A percentile compares a stretch with the other conserved stretches of the same genome.
Conservation (phyloP, 35 echinoderm and acorn worm genomes). For the Ptychodera flava region DNA sequence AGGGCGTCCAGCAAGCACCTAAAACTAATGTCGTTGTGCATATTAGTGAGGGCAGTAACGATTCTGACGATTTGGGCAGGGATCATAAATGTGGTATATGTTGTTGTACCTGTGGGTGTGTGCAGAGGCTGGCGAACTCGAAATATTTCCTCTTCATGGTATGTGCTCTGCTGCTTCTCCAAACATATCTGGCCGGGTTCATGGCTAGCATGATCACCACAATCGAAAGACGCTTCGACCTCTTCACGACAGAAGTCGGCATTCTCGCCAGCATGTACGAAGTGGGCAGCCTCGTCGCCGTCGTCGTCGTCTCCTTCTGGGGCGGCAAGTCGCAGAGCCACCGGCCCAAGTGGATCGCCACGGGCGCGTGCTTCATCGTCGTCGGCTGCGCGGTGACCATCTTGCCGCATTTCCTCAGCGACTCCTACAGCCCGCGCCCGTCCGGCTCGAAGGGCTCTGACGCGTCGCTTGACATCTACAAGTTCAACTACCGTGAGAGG, state of each 20-base stretch:
- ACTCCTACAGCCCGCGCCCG: neutral
- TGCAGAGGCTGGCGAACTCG: neutral
- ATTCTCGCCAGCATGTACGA: neutral
- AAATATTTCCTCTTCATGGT: neutral
- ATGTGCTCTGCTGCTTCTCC: neutral
- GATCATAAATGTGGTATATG: neutral
- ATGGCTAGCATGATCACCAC: neutral
- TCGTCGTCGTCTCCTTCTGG: slow-evolving; percentile 23
- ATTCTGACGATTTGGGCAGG: neutral
- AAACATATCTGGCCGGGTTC: neutral
- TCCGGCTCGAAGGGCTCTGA: neutral
- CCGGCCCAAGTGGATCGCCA: slow-evolving; percentile 38
- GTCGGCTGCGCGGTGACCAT: slow-evolving; percentile 17
- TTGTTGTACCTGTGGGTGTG: neutral
- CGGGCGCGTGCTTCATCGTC: slow-evolving; percentile 21
- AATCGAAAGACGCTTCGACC: neutral
- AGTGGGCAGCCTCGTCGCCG: slow-evolving; percentile 3
- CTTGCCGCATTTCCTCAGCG: slow-evolving; percentile 24
- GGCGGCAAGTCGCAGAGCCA: slow-evolving; percentile 13
- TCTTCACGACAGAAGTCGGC: neutral
- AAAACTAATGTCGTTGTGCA: neutral
- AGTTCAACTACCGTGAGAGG: neutral
- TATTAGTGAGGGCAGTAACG: neutral
- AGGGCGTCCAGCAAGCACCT: neutral
- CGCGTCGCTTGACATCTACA: neutral